Evolutionary conservation across 2,113 vertebrate genomes (phyloP).

Genomic region (Pedionomus torquatus): DNA sequence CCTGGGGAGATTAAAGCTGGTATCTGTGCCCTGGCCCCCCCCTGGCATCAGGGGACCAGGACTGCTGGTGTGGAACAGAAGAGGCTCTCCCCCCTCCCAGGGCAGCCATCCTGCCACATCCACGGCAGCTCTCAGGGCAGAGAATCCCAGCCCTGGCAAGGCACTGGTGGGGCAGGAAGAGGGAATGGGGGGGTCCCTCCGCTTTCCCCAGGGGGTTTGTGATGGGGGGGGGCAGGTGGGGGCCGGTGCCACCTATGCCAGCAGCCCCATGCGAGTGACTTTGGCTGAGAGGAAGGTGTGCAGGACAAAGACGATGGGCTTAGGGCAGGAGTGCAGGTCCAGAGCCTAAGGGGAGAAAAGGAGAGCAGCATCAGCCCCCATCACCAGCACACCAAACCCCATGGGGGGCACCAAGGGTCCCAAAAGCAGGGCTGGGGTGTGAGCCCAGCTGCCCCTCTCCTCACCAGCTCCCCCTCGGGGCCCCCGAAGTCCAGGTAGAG

Average conservation of each 20-base stretch:
- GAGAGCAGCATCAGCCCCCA: background rate
- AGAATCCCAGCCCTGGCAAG: constrained; percentile 51
- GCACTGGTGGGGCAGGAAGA: constrained; percentile 60
- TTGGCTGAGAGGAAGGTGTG: constrained; percentile 98
- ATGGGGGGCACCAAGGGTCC: background rate
- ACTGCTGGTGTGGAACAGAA: background rate
- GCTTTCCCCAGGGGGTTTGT: background rate
- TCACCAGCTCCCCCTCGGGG: constrained; percentile 95
- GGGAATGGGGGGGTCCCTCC: background rate
- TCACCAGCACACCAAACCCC: accelerated
- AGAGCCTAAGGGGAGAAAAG: constrained; percentile 76
- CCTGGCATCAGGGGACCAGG: accelerated
- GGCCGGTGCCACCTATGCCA: constrained; percentile 76
- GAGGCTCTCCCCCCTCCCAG: background rate
- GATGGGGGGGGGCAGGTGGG: background rate
- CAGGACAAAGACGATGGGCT: constrained; percentile 93
- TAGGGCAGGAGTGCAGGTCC: constrained; percentile 94
- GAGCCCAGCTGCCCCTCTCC: background rate
- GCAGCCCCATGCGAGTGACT: constrained; percentile 94
- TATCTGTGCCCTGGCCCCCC: background rate
- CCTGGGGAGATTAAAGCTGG: background rate
- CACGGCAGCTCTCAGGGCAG: background rate
- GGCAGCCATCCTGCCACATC: background rate
- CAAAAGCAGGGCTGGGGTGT: accelerated
- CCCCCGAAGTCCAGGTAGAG: constrained; percentile 96